Base-by-base conservation (phyloP, 2,797 vertebrate genomes). In the Pangasius mekongensis region DNA sequence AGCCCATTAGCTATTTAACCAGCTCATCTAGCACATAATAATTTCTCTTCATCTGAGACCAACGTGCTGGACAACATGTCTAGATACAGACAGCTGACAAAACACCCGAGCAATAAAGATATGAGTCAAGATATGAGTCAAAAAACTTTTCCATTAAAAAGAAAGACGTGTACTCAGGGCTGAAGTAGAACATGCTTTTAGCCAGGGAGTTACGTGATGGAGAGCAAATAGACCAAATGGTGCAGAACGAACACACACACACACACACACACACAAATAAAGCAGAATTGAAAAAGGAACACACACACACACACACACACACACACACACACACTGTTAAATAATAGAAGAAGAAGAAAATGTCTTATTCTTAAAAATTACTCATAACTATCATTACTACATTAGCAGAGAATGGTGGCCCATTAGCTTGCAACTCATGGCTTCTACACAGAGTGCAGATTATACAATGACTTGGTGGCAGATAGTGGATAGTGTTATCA, bases 1-100 rank as follows among this genome's bases (percentile, higher is more conserved):
- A 91, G 93, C 62, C 90, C 92, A 93, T 77, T 91, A 91, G 85
- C 88, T 91, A 84, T 89, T 89, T 92, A 93, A 94, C 91, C 87
- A 90, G 69, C 90, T 90, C 78, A 85, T 87, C 89, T 91, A 90
- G 92, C 90, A 91, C 69, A 49, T 77, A 78, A 86, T 87, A 84
- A 86, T 87, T 83, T 85, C 62, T 85, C 60, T 54, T 90, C 66
- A 85, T 67, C 24, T 62, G 54, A 39, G 56, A 82, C 20, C 87
- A 84, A 30, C 39, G 5, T 84, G 49, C 33, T 84, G 86, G 18
- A 71, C 54, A 62, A 36, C 86, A 76, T 14, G 9, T 58, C 43
- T 14, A 54, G 54, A 36, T 47, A 14, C 33, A 66, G 47, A 62
- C 18, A 69, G 54, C 39, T 7, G 5, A 56, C 58, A 73, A 47